Evolutionary conservation across 2,888 invertebrate genomes (phyloP).

Genomic region (Thera britannica): DNA sequence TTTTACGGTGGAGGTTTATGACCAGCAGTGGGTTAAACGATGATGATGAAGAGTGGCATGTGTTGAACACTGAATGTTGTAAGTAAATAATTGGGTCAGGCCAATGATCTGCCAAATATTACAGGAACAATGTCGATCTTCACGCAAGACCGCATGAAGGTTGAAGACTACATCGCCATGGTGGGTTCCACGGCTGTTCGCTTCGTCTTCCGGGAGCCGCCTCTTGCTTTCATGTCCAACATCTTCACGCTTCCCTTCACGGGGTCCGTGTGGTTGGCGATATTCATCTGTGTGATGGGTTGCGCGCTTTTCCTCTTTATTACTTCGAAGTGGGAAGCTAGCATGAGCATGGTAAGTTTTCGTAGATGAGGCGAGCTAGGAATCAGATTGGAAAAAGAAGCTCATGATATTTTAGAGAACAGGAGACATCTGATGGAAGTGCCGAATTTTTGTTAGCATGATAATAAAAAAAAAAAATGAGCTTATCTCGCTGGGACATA

Average conservation of each 20-base stretch:
- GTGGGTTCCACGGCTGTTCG: constrained; percentile 80
- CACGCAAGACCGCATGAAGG: constrained; percentile 70
- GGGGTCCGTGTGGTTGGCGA: constrained; percentile 86
- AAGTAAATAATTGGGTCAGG: too few relatives aligned
- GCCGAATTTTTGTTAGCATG: too few relatives aligned
- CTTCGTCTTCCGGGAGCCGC: constrained; percentile 88
- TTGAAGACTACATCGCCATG: constrained; percentile 83
- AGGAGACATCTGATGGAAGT: too few relatives aligned
- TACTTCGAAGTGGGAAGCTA: constrained; percentile 78
- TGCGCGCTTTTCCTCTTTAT: constrained; percentile 76
- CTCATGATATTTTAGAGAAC: too few relatives aligned
- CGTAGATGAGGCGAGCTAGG: too few relatives aligned
- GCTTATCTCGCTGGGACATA: too few relatives aligned
- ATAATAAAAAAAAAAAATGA: too few relatives aligned
- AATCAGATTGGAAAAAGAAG: too few relatives aligned
- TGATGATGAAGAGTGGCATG: too few relatives aligned
- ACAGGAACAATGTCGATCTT: constrained; percentile 74
- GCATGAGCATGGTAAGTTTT: constrained; percentile 66
- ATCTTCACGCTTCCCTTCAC: constrained; percentile 88
- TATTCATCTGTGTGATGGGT: constrained; percentile 76
- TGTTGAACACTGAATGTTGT: too few relatives aligned
- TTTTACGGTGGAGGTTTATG: too few relatives aligned
- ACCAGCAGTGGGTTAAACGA: too few relatives aligned
- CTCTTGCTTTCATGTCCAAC: constrained; percentile 87
- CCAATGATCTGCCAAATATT: neutral